Evolutionary conservation across 1,140 invertebrate species (phyloP).

Genomic region (Kradibia gibbosae): DNA sequence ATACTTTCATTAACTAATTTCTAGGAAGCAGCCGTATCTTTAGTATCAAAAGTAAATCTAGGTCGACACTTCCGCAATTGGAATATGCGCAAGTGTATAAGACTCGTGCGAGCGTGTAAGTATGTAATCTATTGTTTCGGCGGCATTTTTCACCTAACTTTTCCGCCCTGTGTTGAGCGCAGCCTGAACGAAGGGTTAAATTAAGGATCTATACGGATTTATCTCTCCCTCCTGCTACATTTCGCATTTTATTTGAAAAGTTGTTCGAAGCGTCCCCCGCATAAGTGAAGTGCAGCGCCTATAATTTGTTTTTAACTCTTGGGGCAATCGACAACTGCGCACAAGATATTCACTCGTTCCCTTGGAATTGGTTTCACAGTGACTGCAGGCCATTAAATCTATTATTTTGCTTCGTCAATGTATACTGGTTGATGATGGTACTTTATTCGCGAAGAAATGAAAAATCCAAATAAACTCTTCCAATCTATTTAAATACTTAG

Average conservation of each 20-base stretch:
- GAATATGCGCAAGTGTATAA: slow-evolving; percentile 4
- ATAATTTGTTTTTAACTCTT: slow-evolving; percentile 18
- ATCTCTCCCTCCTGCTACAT: background rate
- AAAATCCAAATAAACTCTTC: background rate
- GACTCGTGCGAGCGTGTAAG: background rate
- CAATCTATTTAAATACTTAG: background rate
- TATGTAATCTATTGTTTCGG: slow-evolving; percentile 31
- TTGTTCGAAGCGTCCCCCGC: background rate
- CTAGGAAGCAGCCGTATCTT: background rate
- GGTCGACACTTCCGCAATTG: slow-evolving; percentile 11
- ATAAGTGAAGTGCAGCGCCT: background rate
- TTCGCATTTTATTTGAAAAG: slow-evolving; percentile 12
- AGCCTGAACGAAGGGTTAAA: background rate
- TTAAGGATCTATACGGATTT: background rate
- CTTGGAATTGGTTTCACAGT: slow-evolving; percentile 29
- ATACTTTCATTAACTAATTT: background rate
- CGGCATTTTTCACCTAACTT: background rate
- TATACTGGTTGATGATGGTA: slow-evolving; percentile 14
- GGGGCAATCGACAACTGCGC: slow-evolving; percentile 21
- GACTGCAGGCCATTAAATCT: slow-evolving; percentile 40
- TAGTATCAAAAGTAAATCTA: slow-evolving; percentile 26
- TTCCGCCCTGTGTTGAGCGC: background rate
- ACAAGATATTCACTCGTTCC: slow-evolving; percentile 6
- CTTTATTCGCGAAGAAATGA: background rate
- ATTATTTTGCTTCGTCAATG: slow-evolving; percentile 15